These are phyloP conservation scores for Microtus richardsoni DNA, from an alignment of 2,113 vertebrate genomes.

Conservation along the genomic window DNA sequence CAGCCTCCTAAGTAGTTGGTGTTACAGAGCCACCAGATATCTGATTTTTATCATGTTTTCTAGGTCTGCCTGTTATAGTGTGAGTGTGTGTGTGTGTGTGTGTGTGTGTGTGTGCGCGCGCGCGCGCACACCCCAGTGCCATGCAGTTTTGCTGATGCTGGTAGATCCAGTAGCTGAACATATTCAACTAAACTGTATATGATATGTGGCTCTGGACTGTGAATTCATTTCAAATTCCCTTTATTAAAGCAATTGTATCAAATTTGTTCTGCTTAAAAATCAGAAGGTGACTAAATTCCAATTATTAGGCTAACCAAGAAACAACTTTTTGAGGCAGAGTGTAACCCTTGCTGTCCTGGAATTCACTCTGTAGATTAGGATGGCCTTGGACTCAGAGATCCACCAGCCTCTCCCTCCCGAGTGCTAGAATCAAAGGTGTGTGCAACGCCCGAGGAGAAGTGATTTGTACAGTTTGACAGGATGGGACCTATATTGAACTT, in stretches of 20 bases:
- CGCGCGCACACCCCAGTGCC: fast-evolving
- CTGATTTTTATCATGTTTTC: background rate
- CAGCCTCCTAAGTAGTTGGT: background rate
- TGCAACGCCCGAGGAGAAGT: background rate
- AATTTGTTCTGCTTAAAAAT: conserved; percentile 56
- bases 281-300: conserved; percentile 54
- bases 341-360: background rate
- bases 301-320: conserved; percentile 15
- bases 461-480: conserved; percentile 13
- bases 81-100: background rate
- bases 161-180: background rate
- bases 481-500: background rate
- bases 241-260: background rate
- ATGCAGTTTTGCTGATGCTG: too few species aligned
- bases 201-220: background rate
- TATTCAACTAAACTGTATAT: background rate
- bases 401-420: too few species aligned
- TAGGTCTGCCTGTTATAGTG: background rate
- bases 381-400: too few species aligned
- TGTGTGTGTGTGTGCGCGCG: too few species aligned
- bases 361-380: background rate
- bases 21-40: background rate
- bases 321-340: background rate
- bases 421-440: too few species aligned
- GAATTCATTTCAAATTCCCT: background rate